Evolutionary conservation across 2,113 vertebrate genomes (phyloP), one percentile per base, ranked within the genome.

Genomic region (Alethe castanea): DNA sequence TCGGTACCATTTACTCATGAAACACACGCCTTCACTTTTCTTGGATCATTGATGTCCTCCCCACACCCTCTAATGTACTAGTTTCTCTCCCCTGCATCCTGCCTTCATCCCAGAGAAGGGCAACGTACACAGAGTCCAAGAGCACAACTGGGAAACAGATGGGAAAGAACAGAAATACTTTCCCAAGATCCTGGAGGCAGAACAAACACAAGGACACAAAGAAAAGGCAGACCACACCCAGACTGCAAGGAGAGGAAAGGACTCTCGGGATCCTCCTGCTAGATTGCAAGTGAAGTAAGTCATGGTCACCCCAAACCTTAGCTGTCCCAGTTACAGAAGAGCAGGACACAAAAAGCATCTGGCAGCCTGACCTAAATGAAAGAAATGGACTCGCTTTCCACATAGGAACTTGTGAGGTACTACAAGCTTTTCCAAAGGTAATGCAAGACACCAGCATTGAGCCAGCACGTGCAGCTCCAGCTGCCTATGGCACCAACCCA

Each of bases 61-160:
- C 16, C 25, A 12, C 7, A 25, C 0, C 7, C 40, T 31, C 70
- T 66, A 35, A 54, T 28, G 38, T 28, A 73, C n/a, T 20, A 25
- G 10, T 25, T 94, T 91, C 18, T 52, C 35, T 47, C 8, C 18
- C 18, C 25, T 71, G n/a, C n/a, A 73, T 73, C 14, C n/a, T 47
- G 50, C 38, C 59, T 80, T 89, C 42, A 54, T 45, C 12, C 28
- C 54, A 53, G 29, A 85, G n/a, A 76, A 81, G 4, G 6, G 8
- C 1, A 5, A 77, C 10, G 5, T 18, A n/a, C 31, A 26, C 0
- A 0, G 8, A 83, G 17, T 33, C 29, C 52, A 61, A 74, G 9
- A 44, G 44, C 19, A 65, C n/a, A 91, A 72, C 42, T 9, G 28
- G 23, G 24, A 73, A 92, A 65, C 9, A 87, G 40, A 86, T 6